Evolutionary conservation across 2,888 invertebrate genomes (phyloP), one percentile per base, ranked within the genome.

Genomic region (Dicranocentrus wangi): DNA sequence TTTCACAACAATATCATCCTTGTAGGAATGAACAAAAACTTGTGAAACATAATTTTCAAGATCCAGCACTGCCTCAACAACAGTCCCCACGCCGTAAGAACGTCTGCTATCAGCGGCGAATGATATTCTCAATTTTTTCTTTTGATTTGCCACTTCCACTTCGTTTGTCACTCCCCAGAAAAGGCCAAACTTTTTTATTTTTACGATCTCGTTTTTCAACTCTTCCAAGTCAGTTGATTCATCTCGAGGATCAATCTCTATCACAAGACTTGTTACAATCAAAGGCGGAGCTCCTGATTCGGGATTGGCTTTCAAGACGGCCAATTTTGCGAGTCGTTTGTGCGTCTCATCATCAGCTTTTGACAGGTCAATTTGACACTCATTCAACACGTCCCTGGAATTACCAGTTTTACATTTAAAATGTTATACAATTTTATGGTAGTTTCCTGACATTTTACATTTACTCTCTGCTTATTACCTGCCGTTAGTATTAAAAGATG

Each of bases 31-130:
- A 0, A 82, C 82, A 43, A 61, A 61, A 27, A 47, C 82, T 23
- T 72, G 61, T 15, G 55, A 19, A 7, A 82, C 82, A 28, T 23
- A 28, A n/a, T 73, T 47, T 21, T 71, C 72, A 19, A 82, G 47
- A 28, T 82, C 82, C 19, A 72, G 43, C 17, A 82, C 78, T 2
- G 69, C 65, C 61, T 82, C 82, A 15, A 82, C 78, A 19, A 82
- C 73, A 3, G 82, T 73, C 7, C 82, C 82, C n/a, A 82, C 82
- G 1, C 82, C 82, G 43, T 82, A 82, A 2, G 82, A 73, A 19
- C 82, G 51, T 10, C 73, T 42, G n/a, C 47, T 60, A 23, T 82
- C 82, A 1, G 82, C 82, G 60, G 77, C 63, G 51, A 82, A 82
- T 1, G 82, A 78, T 60, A 82, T 55, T 39, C 63, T 42, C n/a